Evolutionary conservation across 2,888 invertebrate genomes (phyloP).

Genomic region (Nymphalis urticae): DNA sequence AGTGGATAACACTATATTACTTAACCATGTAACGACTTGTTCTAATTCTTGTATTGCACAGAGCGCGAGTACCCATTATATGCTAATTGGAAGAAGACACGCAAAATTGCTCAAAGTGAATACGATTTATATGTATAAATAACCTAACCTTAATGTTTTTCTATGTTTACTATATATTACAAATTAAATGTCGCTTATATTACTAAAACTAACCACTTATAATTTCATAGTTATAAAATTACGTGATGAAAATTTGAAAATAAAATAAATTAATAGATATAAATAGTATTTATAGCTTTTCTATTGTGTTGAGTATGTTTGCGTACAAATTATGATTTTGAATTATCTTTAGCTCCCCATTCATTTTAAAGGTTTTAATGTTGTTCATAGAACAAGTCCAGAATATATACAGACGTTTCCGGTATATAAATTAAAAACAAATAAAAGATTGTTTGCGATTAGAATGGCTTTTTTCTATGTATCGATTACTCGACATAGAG

Average conservation of each 20-base stretch:
- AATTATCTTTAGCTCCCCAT: too few species aligned
- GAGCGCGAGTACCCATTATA: slow-evolving; percentile 58
- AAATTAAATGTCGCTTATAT: slow-evolving; percentile 8
- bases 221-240: neutral
- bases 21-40: slow-evolving; percentile 55
- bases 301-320: neutral
- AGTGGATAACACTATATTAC: slow-evolving; percentile 47
- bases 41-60: slow-evolving; percentile 61
- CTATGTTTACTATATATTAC: neutral
- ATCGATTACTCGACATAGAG: too few species aligned
- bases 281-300: neutral
- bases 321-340: neutral
- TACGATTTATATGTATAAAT: slow-evolving; percentile 36
- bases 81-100: slow-evolving; percentile 68
- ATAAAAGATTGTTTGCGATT: too few species aligned
- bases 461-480: too few species aligned
- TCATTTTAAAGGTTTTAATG: too few species aligned
- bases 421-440: too few species aligned
- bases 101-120: slow-evolving; percentile 56
- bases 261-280: slow-evolving; percentile 15
- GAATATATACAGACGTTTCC: too few species aligned
- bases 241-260: slow-evolving; percentile 16
- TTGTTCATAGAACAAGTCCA: too few species aligned
- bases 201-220: slow-evolving; percentile 16
- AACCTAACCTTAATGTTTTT: slow-evolving; percentile 4